Evolutionary conservation across 1,140 invertebrate species (phyloP).

Genomic region (Drosophila melanogaster): DNA sequence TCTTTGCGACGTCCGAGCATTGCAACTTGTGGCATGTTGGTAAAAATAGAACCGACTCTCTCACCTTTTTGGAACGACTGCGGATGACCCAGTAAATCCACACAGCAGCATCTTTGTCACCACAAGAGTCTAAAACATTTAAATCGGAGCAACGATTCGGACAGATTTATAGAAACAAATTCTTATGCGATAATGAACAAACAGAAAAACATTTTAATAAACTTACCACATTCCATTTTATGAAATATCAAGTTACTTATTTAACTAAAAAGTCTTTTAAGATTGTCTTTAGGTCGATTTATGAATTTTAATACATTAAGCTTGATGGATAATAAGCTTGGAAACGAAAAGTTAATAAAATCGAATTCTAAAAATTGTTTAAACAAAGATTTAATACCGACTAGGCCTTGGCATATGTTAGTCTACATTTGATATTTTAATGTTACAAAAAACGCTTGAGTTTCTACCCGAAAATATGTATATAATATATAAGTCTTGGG

Average conservation of each 20-base stretch:
- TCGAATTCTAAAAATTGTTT: too few relatives aligned
- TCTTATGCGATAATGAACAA: constrained; percentile 23
- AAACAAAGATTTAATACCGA: too few relatives aligned
- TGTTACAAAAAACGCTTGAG: too few relatives aligned
- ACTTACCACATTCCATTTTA: background rate
- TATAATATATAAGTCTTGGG: background rate
- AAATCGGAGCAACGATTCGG: background rate
- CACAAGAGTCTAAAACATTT: constrained; percentile 11
- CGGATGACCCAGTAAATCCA: constrained; percentile 42
- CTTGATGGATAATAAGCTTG: too few relatives aligned
- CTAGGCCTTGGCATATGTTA: too few relatives aligned
- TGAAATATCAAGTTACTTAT: too few relatives aligned
- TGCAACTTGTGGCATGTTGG: constrained; percentile 48
- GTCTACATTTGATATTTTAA: too few relatives aligned
- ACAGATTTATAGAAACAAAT: constrained; percentile 60
- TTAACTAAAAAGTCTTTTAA: too few relatives aligned
- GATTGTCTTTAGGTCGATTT: too few relatives aligned
- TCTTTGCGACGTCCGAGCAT: constrained; percentile 27
- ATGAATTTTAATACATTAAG: too few relatives aligned
- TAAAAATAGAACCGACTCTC: constrained; percentile 29
- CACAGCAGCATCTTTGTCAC: constrained; percentile 23
- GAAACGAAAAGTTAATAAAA: too few relatives aligned
- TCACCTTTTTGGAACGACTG: constrained; percentile 50
- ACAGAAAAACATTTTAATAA: background rate
- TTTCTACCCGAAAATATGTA: background rate